These are phyloP conservation scores for Agraylea sexmaculata DNA, from an alignment of 1,140 invertebrate genomes.

Conservation along the genomic window DNA sequence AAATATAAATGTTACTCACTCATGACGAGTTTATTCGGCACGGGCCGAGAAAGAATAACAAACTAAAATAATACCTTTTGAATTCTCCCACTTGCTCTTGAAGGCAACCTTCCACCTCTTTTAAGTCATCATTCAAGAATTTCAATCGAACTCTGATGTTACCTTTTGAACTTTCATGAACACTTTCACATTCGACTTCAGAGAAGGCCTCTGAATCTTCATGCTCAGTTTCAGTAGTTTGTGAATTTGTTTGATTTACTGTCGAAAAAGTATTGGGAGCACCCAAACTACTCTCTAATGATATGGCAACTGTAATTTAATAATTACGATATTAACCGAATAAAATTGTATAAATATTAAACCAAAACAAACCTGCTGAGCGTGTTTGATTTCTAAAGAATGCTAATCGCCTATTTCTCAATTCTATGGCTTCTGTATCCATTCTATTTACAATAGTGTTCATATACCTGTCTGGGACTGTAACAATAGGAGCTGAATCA, in stretches of 20 bases:
- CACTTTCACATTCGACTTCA: conserved; percentile 5
- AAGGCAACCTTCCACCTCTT: conserved; percentile 62
- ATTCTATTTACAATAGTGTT: conserved; percentile 43
- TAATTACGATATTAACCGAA: not conserved
- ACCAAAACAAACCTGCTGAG: not conserved
- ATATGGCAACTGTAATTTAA: too few relatives aligned
- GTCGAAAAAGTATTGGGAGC: not conserved
- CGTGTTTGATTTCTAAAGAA: conserved; percentile 21
- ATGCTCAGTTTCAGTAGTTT: not conserved
- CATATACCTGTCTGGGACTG: conserved; percentile 36
- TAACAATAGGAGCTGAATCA: too few relatives aligned
- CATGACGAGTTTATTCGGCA: too few relatives aligned
- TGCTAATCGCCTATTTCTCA: conserved; percentile 24
- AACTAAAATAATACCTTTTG: conserved; percentile 56
- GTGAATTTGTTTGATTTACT: not conserved
- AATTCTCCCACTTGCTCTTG: conserved; percentile 73
- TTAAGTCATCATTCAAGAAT: conserved; percentile 77
- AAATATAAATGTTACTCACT: too few relatives aligned
- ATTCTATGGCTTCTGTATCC: conserved; percentile 34
- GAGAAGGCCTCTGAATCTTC: not conserved
- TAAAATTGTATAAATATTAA: not conserved
- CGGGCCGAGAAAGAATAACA: conserved; percentile 2
- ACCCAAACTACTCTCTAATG: not conserved
- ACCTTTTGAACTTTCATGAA: conserved; percentile 25
- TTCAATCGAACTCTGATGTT: conserved; percentile 67